These are phyloP conservation scores for Melangyna quadrimaculata DNA, from an alignment of 2,888 invertebrate species.

Conservation along the genomic window DNA sequence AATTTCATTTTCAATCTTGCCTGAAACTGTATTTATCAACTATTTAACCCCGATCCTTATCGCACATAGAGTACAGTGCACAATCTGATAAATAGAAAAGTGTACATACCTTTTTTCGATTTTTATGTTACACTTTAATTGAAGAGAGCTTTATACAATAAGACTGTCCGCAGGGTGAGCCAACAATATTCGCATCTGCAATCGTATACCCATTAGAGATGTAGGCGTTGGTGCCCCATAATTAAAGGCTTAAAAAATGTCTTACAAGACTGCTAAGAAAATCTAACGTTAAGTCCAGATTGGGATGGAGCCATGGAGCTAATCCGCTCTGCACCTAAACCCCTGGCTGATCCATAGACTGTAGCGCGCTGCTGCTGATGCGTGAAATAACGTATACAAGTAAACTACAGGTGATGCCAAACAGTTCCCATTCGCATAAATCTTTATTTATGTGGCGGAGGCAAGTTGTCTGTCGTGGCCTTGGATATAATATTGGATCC, in stretches of 20 bases:
- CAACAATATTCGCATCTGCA: constrained; percentile 18
- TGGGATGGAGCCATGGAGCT: constrained; percentile 46
- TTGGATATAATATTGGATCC: constrained; percentile 30
- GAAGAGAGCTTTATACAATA: constrained; percentile 26
- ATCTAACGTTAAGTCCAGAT: constrained; percentile 22
- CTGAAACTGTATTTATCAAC: constrained; percentile 36
- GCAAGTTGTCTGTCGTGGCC: constrained; percentile 65
- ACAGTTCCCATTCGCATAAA: constrained; percentile 70
- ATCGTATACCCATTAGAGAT: constrained; percentile 37
- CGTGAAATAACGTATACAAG: constrained; percentile 66
- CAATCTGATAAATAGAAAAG: constrained; percentile 38
- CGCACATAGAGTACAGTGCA: too few relatives aligned
- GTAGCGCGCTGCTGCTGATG: constrained; percentile 31
- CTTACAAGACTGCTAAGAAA: constrained; percentile 26
- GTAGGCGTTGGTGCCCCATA: constrained; percentile 40
- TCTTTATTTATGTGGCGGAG: constrained; percentile 60
- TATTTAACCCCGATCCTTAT: constrained; percentile 43
- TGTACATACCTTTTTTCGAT: constrained; percentile 15
- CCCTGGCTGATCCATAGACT: too few relatives aligned
- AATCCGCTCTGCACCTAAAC: not conserved
- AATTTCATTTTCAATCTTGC: constrained; percentile 54
- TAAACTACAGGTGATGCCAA: constrained; percentile 71
- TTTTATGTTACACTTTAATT: constrained; percentile 57
- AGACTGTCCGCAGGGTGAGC: constrained; percentile 28
- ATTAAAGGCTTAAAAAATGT: constrained; percentile 50